Percentiles rank a stretch among this genome's conserved stretches.
Conservation (phyloP, 2,113 vertebrate genomes). For the Rhinopomastus cyanomelas region DNA sequence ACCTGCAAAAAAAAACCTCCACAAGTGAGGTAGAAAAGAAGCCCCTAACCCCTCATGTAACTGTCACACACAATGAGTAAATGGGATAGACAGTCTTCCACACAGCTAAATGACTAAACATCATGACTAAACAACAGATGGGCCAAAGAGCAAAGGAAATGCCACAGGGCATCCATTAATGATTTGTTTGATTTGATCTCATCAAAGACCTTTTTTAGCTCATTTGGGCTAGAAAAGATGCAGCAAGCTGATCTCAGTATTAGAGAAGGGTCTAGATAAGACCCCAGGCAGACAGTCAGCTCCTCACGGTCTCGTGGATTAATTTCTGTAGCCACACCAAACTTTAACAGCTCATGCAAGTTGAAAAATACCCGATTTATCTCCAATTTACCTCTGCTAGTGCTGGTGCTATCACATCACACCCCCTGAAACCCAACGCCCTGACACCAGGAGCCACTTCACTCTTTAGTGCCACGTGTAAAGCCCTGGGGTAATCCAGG, state of each 20-base stretch:
- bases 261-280: background rate
- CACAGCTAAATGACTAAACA: too few relatives aligned
- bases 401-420: accelerated
- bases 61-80: background rate
- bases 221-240: background rate
- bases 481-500: background rate
- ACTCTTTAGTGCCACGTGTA: background rate
- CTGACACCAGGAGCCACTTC: background rate
- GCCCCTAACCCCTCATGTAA: background rate
- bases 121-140: background rate
- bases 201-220: background rate
- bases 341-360: background rate
- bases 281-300: background rate
- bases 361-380: background rate
- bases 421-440: background rate
- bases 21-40: slow-evolving; percentile 14
- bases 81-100: background rate
- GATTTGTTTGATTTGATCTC: background rate
- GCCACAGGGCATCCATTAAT: background rate
- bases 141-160: background rate
- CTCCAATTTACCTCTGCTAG: background rate
- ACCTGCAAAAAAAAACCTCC: slow-evolving; percentile 47
- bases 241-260: background rate
- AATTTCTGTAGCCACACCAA: background rate
- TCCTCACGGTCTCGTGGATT: background rate